A percentile compares a stretch with the other conserved stretches of the same genome.
Evolutionary conservation across 2,113 vertebrate species (phyloP).

Genomic region (Pomatorhinus ruficollis): DNA sequence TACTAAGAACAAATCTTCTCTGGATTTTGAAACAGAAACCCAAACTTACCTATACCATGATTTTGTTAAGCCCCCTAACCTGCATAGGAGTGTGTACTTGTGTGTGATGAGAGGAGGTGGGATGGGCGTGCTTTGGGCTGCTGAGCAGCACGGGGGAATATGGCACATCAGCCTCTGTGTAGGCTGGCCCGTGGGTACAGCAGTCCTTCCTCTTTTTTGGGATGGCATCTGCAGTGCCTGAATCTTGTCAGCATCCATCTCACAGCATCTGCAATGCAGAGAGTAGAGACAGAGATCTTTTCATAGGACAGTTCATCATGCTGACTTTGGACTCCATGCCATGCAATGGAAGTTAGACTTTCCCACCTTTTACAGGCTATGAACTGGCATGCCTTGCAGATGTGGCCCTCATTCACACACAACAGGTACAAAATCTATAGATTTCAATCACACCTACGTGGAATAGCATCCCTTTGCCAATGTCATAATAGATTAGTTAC

Average conservation of each 20-base stretch:
- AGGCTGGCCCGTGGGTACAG: neutral
- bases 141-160: neutral
- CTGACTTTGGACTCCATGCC: neutral
- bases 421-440: neutral
- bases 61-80: neutral
- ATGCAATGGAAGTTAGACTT: neutral
- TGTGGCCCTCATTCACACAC: neutral
- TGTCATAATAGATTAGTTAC: neutral
- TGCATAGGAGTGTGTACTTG: accelerated
- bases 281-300: neutral
- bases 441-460: neutral
- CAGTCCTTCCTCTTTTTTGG: neutral
- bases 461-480: neutral
- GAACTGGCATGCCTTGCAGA: neutral
- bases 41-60: neutral
- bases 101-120: neutral
- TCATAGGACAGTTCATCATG: neutral
- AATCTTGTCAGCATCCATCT: neutral
- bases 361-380: neutral
- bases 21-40: neutral
- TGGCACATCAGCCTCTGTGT: accelerated
- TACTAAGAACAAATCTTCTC: neutral
- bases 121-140: neutral
- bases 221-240: neutral
- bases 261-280: neutral